These are phyloP conservation scores for Polypterus senegalus DNA, from an alignment of 2,113 vertebrate genomes.

Conservation along the genomic window DNA sequence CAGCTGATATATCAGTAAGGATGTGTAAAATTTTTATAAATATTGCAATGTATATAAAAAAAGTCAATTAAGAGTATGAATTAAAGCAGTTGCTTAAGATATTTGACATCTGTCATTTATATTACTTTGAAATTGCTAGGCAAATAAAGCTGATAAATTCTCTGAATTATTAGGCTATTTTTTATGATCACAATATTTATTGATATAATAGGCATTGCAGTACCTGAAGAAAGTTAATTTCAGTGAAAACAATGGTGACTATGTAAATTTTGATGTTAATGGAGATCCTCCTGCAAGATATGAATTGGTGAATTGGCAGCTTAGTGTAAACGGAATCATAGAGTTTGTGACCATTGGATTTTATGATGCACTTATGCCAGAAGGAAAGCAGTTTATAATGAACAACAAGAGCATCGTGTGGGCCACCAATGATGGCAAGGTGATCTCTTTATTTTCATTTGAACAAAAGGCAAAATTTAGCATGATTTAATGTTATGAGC, in stretches of 20 bases:
- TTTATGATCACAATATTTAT: background rate
- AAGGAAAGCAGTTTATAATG: conserved; percentile 39
- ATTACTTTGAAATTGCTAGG: background rate
- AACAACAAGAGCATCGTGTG: conserved; percentile 37
- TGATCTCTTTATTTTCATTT: conserved; percentile 4
- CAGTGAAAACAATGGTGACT: conserved; percentile 38
- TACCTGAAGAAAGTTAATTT: conserved; percentile 44
- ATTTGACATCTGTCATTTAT: background rate
- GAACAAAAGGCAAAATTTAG: background rate
- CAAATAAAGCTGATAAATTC: background rate
- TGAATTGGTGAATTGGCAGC: conserved; percentile 59
- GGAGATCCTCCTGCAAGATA: conserved; percentile 48
- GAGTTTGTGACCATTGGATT: conserved; percentile 42
- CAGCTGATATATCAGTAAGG: too few species aligned
- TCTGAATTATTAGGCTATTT: background rate
- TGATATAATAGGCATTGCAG: conserved; percentile 29
- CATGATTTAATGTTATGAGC: background rate
- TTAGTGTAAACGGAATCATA: conserved; percentile 27
- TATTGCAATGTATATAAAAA: background rate
- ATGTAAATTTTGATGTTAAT: conserved; percentile 42
- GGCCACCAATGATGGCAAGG: conserved; percentile 30
- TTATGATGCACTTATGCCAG: conserved; percentile 42
- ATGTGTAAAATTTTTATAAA: background rate
- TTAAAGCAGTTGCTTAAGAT: too few species aligned
- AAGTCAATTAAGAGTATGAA: background rate